Evolutionary conservation across 2,888 invertebrate species (phyloP).

Genomic region (Cyaniris semiargus): DNA sequence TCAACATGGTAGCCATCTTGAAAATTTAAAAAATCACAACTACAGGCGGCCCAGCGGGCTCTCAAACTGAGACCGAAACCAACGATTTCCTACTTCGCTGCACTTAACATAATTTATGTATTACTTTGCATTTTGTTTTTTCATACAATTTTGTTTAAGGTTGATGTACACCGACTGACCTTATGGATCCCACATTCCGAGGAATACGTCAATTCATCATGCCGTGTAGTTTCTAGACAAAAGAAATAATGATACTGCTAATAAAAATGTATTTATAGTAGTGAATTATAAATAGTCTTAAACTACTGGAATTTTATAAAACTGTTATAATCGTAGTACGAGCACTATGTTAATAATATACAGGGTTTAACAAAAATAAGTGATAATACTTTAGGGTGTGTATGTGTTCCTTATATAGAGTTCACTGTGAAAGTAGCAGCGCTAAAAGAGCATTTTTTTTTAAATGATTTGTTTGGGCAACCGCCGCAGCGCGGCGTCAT

Average conservation of each 20-base stretch:
- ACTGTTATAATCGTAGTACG: too few relatives aligned
- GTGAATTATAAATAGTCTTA: not conserved
- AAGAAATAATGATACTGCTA: not conserved
- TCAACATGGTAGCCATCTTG: not conserved
- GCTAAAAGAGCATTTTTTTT: too few relatives aligned
- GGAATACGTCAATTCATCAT: not conserved
- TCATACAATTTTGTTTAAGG: constrained; percentile 3
- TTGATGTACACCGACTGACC: not conserved
- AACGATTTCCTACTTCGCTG: not conserved
- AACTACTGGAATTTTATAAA: not conserved
- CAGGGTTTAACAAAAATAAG: too few relatives aligned
- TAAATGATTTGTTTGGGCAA: too few relatives aligned
- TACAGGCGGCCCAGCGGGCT: not conserved
- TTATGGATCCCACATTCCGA: not conserved
- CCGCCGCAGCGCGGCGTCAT: too few relatives aligned
- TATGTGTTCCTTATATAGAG: too few relatives aligned
- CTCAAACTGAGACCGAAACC: not conserved
- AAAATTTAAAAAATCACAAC: constrained; percentile 1
- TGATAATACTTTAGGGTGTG: too few relatives aligned
- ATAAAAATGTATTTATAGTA: not conserved
- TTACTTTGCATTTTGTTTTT: constrained; percentile 19
- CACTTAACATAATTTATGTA: constrained; percentile 14
- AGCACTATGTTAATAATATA: too few relatives aligned
- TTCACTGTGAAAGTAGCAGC: too few relatives aligned
- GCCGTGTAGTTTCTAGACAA: not conserved